Base-by-base conservation (phyloP, 2,888 invertebrate genomes). In the Agonum fuliginosum region DNA sequence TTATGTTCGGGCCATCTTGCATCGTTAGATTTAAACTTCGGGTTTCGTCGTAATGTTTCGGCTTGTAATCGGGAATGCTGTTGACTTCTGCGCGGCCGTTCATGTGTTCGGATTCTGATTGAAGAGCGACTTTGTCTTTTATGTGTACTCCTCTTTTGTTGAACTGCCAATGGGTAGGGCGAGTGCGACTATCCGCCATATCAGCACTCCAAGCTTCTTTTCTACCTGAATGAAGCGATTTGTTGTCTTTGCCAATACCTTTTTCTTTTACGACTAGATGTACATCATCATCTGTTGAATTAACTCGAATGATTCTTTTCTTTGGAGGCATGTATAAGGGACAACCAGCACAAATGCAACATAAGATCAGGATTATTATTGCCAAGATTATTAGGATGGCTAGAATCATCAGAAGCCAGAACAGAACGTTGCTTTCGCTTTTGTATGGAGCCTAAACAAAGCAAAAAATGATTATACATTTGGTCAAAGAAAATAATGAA, bases 201-300 rank as follows among this genome's bases (percentile, higher is more conserved):
- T 94, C 94, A 43, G 95, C 95, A 83, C 95, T 95, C 95, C 95
- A 96, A 27, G 95, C 95, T 89, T 95, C 95, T 84, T 93, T 91
- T 84, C 92, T 89, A 83, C 91, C 92, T 82, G 92, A 91, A 90
- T 93, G 93, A 85, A 93, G 90, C 83, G 93, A 91, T 89, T 93
- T 93, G 89, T 91, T 93, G 89, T 93, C 92, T 87, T 90, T 91
- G 82, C 88, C 89, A 87, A 90, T 89, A 88, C 91, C 92, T 86
- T 91, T 91, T 89, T 92, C 93, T 86, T 91, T 90, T 86, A 91
- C 90, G 87, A 93, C 91, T 88, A 93, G 90, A 89, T 91, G 91
- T 88, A 93, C 91, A 88, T 92, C 91, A 89, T 93, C 93, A 87
- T 91, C 91, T 88, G 92, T 91, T 89, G 90, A 91, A 91, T 90